These are phyloP conservation scores for Glossophaga mutica DNA, from an alignment of 2,797 vertebrate genomes.

Conservation along the genomic window DNA sequence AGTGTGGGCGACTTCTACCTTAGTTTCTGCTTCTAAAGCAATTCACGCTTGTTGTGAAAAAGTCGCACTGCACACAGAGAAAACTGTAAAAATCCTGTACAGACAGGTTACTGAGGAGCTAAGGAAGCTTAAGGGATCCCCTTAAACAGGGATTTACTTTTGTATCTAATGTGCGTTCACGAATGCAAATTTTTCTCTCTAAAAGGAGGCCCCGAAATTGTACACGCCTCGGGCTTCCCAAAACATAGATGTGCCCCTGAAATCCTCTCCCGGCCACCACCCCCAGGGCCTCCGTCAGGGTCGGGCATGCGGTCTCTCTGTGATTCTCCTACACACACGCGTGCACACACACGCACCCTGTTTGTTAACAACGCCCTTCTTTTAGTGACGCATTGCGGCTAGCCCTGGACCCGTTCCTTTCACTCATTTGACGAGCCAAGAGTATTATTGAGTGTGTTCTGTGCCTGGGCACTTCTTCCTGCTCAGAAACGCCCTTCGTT, in stretches of 20 bases:
- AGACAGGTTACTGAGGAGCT: not conserved
- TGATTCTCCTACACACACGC: not conserved
- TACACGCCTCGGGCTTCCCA: not conserved
- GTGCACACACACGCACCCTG: not conserved
- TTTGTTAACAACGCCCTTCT: not conserved
- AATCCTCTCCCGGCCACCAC: not conserved
- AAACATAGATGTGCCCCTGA: not conserved
- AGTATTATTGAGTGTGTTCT: fast-evolving
- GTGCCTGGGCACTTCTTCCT: not conserved
- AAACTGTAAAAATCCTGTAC: not conserved
- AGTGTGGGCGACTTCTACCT: not conserved
- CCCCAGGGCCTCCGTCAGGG: not conserved
- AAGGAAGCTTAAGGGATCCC: not conserved
- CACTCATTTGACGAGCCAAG: not conserved
- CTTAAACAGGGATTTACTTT: not conserved
- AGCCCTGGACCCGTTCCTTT: not conserved
- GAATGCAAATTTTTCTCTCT: not conserved
- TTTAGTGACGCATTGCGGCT: not conserved
- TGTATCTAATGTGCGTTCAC: not conserved
- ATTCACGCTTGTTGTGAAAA: not conserved
- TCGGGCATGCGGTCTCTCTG: not conserved
- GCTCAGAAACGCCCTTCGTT: not conserved
- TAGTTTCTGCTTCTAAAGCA: not conserved
- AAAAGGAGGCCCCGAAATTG: not conserved
- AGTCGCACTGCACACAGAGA: not conserved